phyloP scores from a whole-genome alignment of 2,888 invertebrate species.

The Neoscelio sp. region DNA sequence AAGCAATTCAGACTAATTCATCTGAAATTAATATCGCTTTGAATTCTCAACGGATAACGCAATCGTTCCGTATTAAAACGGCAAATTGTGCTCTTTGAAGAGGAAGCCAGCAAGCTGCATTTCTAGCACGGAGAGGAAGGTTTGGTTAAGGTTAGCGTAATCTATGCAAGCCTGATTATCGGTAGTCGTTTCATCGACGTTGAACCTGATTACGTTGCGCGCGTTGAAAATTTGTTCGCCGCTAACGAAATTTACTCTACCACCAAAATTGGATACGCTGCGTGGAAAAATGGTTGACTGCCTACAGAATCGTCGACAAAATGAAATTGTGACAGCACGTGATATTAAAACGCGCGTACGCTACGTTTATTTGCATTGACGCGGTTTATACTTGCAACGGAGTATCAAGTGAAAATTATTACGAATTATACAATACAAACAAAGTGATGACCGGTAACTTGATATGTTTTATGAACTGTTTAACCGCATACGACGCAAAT shows the following conservation, averaged over 20 bases:
- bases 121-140: not conserved
- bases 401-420: slow-evolving; percentile 61
- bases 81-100: slow-evolving; percentile 9
- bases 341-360: slow-evolving; percentile 62
- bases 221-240: slow-evolving; percentile 54
- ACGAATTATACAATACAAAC: slow-evolving; percentile 54
- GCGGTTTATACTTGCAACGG: slow-evolving; percentile 46
- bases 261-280: slow-evolving; percentile 49
- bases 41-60: too few relatives aligned
- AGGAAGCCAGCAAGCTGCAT: slow-evolving; percentile 5
- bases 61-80: slow-evolving; percentile 5
- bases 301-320: slow-evolving; percentile 43
- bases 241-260: slow-evolving; percentile 55
- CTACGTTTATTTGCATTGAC: slow-evolving; percentile 61
- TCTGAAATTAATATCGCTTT: too few relatives aligned
- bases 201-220: slow-evolving; percentile 43
- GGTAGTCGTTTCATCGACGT: slow-evolving; percentile 63
- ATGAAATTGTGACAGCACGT: slow-evolving; percentile 60
- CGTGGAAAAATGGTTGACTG: slow-evolving; percentile 35
- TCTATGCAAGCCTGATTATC: slow-evolving; percentile 72
- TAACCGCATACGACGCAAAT: slow-evolving; percentile 25
- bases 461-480: slow-evolving; percentile 54
- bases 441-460: slow-evolving; percentile 33
- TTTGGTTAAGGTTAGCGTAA: slow-evolving; percentile 56
- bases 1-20: too few relatives aligned